A percentile compares a stretch with the other conserved stretches of the same genome.
These are phyloP conservation scores for Gryllus longicercus DNA, from an alignment of 2,888 invertebrate species.

Conservation along the genomic window DNA sequence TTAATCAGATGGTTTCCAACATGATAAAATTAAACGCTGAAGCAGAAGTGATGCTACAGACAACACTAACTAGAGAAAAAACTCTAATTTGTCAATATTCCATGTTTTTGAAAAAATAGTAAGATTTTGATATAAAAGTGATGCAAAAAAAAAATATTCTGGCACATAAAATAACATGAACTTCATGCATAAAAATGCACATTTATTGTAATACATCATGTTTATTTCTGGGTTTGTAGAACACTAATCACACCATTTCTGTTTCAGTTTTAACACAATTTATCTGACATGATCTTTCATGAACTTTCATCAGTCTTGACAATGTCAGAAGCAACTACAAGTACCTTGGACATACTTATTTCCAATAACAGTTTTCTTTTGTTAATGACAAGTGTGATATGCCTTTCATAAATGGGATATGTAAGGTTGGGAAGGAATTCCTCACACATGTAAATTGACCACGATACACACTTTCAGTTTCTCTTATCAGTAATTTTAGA, in stretches of 20 bases:
- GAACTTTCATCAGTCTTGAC: not conserved
- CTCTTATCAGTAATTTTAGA: no score
- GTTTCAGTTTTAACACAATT: not conserved
- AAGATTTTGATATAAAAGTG: no score
- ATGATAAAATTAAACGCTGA: not conserved
- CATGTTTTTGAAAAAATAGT: no score
- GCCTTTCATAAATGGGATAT: not conserved
- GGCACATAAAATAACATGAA: not conserved
- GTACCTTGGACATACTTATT: not conserved
- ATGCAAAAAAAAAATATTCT: no score
- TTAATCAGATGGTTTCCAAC: not conserved
- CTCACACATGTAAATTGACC: no score
- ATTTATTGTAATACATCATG: not conserved
- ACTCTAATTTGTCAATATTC: not conserved
- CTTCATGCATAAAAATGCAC: not conserved
- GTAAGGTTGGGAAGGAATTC: not conserved
- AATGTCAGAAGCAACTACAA: not conserved
- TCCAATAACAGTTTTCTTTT: not conserved
- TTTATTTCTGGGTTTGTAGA: not conserved
- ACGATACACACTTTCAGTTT: no score
- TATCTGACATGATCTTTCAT: conserved; percentile 7
- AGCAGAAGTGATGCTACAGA: not conserved
- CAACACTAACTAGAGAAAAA: not conserved
- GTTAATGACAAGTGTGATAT: not conserved
- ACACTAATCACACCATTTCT: not conserved